A percentile compares a stretch with the other conserved stretches of the same genome.
phyloP scores from a whole-genome alignment of 2,113 vertebrate genomes.

The Asarcornis scutulata region DNA sequence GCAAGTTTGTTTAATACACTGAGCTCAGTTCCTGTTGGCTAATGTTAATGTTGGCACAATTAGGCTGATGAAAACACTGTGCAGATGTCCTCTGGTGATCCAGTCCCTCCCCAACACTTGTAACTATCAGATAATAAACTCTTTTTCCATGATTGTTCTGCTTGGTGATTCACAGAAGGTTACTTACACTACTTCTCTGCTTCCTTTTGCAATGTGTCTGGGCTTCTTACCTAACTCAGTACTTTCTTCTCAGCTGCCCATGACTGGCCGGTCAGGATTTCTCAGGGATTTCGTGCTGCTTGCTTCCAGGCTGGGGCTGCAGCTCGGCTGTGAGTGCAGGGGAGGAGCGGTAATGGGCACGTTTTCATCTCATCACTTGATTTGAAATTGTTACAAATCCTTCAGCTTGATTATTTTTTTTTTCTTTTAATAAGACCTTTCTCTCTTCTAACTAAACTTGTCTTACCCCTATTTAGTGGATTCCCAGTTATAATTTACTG shows the following conservation, averaged over 20 bases:
- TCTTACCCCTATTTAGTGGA: background rate
- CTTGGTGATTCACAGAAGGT: constrained; percentile 41
- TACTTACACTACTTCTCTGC: background rate
- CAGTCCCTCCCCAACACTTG: constrained; percentile 43
- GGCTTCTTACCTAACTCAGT: background rate
- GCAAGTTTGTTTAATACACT: constrained; percentile 38
- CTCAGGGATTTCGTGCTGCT: background rate
- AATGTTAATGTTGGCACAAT: constrained; percentile 66
- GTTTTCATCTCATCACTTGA: background rate
- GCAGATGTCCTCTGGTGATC: constrained; percentile 68
- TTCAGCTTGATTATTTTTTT: background rate
- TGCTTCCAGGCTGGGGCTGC: background rate
- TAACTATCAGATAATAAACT: constrained; percentile 55
- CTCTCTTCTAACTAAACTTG: background rate
- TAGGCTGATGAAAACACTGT: constrained; percentile 59
- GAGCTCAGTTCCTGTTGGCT: constrained; percentile 71
- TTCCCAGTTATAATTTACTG: background rate
- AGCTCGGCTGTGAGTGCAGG: too few species aligned
- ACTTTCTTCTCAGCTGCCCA: accelerated
- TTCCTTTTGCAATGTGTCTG: constrained; percentile 11
- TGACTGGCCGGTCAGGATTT: background rate
- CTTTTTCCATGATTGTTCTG: background rate
- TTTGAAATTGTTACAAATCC: background rate
- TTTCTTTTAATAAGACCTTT: background rate
- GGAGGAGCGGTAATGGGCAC: background rate